Evolutionary conservation across 2,888 invertebrate genomes (phyloP).

Genomic region (Arctia plantaginis): DNA sequence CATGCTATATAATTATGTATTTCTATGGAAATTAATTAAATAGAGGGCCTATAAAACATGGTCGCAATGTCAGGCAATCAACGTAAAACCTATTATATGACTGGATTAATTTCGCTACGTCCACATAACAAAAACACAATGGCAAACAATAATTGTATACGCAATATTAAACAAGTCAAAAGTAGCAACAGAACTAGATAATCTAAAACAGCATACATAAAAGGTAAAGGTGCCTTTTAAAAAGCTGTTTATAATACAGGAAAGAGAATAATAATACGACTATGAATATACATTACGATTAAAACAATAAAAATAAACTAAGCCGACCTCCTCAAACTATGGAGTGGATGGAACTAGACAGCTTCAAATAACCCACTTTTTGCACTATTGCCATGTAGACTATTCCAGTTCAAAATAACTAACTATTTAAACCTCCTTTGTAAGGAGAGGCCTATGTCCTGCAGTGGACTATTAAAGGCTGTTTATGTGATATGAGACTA

Average conservation of each 20-base stretch:
- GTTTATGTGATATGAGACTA: too few relatives aligned
- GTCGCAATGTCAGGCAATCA: too few relatives aligned
- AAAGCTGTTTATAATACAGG: background rate
- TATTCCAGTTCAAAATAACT: slow-evolving; percentile 56
- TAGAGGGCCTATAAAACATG: too few relatives aligned
- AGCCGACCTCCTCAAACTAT: slow-evolving; percentile 67
- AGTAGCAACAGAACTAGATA: background rate
- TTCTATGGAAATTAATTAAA: too few relatives aligned
- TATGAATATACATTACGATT: slow-evolving; percentile 38
- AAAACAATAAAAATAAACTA: slow-evolving; percentile 61
- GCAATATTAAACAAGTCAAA: background rate
- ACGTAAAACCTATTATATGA: too few relatives aligned
- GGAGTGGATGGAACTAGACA: slow-evolving; percentile 53
- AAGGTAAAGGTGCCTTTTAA: background rate
- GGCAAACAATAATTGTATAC: background rate
- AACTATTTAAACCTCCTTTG: too few relatives aligned
- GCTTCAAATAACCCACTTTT: slow-evolving; percentile 63
- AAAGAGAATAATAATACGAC: background rate
- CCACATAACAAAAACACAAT: background rate
- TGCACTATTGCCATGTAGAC: slow-evolving; percentile 53
- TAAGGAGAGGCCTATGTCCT: too few relatives aligned
- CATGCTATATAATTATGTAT: too few relatives aligned
- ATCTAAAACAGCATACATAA: background rate
- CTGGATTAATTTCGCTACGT: too few relatives aligned
- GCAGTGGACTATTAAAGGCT: too few relatives aligned